Evolutionary conservation across 2,797 vertebrate genomes (phyloP).

Genomic region (Trachops cirrhosus): DNA sequence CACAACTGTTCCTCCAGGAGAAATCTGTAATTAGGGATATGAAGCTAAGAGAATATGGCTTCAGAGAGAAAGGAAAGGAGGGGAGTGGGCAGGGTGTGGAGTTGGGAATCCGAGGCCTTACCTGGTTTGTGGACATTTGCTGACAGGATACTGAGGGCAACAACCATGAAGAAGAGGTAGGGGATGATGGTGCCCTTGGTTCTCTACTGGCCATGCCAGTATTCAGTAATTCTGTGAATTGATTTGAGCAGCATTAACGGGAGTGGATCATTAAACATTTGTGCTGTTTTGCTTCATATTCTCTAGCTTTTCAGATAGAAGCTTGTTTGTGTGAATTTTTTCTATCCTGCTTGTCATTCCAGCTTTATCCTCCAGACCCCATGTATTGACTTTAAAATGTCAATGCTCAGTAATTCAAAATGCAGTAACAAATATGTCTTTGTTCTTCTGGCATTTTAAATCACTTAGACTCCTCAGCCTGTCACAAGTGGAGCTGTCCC

Average conservation of each 20-base stretch:
- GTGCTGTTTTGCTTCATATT: slow-evolving; percentile 23
- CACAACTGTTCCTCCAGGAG: slow-evolving; percentile 32
- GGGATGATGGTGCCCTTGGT: background rate
- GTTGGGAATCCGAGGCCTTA: background rate
- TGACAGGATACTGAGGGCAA: background rate
- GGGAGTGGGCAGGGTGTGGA: background rate
- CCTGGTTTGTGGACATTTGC: background rate
- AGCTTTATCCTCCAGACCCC: slow-evolving; percentile 37
- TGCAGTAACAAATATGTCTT: slow-evolving; percentile 52
- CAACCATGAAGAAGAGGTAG: no score
- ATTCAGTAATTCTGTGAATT: background rate
- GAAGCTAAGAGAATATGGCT: background rate
- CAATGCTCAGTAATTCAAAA: slow-evolving; percentile 36
- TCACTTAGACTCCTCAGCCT: background rate
- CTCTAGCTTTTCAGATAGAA: background rate
- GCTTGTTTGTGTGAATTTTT: slow-evolving; percentile 43
- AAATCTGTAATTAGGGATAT: slow-evolving; percentile 50
- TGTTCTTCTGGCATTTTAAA: slow-evolving; percentile 58
- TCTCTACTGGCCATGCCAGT: background rate
- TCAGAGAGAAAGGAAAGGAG: background rate
- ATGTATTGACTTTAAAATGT: slow-evolving; percentile 54
- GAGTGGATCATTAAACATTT: slow-evolving; percentile 23
- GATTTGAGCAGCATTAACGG: slow-evolving; percentile 42
- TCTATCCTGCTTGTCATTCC: slow-evolving; percentile 5
- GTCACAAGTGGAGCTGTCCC: background rate